Evolutionary conservation across 2,888 invertebrate species (phyloP).

Genomic region (Microplitis deprimator): DNA sequence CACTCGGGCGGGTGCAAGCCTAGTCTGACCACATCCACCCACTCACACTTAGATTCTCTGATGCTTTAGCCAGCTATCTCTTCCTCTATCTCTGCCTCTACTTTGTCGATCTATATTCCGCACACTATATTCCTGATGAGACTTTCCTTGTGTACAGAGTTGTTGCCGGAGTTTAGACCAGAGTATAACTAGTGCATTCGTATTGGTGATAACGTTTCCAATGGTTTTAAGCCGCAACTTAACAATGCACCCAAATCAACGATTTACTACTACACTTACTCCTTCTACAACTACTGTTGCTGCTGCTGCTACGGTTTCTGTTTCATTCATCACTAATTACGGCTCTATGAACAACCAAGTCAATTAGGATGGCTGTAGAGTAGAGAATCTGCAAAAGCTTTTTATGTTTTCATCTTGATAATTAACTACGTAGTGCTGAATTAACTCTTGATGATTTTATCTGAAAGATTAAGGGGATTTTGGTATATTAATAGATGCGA

Average conservation of each 20-base stretch:
- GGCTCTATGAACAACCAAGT: neutral
- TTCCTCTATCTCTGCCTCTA: neutral
- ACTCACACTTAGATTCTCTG: constrained; percentile 42
- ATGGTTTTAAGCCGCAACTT: constrained; percentile 10
- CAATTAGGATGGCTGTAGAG: neutral
- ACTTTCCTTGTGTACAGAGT: neutral
- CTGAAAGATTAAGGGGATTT: neutral
- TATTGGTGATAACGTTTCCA: constrained; percentile 2
- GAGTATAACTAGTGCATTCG: constrained; percentile 5
- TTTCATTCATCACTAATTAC: constrained; percentile 4
- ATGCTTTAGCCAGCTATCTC: constrained; percentile 2
- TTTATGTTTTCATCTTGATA: neutral
- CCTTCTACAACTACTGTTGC: neutral
- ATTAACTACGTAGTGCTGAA: neutral
- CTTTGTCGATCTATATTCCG: neutral
- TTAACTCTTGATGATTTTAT: constrained; percentile 6
- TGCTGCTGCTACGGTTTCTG: neutral
- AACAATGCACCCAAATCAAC: constrained; percentile 23
- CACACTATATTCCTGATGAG: neutral
- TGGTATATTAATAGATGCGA: neutral
- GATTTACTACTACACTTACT: constrained; percentile 18
- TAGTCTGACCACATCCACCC: constrained; percentile 52
- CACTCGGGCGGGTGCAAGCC: constrained; percentile 50
- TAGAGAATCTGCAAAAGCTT: neutral
- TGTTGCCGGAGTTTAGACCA: neutral